These are phyloP conservation scores for Cryptoblepharus egeriae DNA, from an alignment of 2,797 vertebrate species.

Conservation along the genomic window DNA sequence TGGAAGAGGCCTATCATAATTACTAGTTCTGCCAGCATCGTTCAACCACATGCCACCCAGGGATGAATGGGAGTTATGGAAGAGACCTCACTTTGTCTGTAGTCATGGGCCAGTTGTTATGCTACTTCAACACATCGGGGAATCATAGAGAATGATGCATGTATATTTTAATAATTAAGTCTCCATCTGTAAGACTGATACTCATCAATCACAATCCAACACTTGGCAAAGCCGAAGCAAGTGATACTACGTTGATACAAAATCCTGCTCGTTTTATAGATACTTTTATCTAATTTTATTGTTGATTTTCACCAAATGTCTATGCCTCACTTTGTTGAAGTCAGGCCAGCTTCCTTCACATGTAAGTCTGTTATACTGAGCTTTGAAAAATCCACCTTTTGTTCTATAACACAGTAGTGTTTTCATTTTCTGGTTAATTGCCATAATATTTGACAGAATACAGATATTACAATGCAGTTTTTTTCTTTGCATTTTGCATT, in stretches of 20 bases:
- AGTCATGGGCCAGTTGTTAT: neutral
- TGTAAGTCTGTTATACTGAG: no score
- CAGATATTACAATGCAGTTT: no score
- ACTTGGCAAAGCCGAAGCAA: neutral
- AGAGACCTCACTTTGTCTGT: neutral
- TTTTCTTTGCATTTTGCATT: no score
- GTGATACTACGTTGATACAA: neutral
- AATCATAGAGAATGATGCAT: neutral
- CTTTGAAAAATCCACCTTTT: no score
- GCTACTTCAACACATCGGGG: neutral
- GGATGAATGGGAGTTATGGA: accelerated
- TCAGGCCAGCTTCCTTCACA: neutral
- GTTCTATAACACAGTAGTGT: no score
- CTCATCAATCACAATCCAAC: neutral
- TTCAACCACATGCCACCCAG: neutral
- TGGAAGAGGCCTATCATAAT: neutral
- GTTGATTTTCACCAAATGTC: constrained; percentile 6
- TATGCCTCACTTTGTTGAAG: neutral
- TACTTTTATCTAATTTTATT: neutral
- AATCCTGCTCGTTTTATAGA: neutral
- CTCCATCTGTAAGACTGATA: neutral
- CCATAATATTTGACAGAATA: no score
- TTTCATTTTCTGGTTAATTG: no score
- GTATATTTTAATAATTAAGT: neutral
- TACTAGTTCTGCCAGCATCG: constrained; percentile 1